A percentile compares a stretch with the other conserved stretches of the same genome.
phyloP scores from a whole-genome alignment of 2,113 vertebrate genomes.

The Eudyptes chrysolophus region DNA sequence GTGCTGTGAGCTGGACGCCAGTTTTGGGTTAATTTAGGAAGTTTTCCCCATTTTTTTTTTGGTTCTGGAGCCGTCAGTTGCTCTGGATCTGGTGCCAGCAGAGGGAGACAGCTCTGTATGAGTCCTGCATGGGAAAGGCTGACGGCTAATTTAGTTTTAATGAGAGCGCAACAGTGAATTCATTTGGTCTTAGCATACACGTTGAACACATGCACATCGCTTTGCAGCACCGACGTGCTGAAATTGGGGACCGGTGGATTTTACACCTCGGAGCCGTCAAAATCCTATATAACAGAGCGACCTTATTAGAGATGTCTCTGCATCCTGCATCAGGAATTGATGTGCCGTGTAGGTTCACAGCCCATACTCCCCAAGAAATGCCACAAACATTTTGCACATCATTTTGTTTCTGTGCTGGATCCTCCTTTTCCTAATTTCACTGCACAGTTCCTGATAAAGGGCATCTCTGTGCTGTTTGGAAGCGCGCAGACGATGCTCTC shows the following conservation, averaged over 20 bases:
- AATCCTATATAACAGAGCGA: background rate
- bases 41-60: background rate
- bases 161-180: background rate
- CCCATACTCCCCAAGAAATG: accelerated
- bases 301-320: background rate
- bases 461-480: background rate
- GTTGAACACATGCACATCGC: accelerated
- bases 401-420: background rate
- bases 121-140: background rate
- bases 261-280: background rate
- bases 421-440: background rate
- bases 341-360: background rate
- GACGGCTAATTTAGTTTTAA: background rate
- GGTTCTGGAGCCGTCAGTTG: background rate
- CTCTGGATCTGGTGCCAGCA: background rate
- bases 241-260: background rate
- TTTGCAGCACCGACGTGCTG: accelerated
- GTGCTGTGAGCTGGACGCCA: accelerated
- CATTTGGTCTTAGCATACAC: accelerated
- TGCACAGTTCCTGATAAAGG: background rate
- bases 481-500: accelerated
- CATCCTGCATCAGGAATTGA: background rate
- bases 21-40: background rate
- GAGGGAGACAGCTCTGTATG: background rate
- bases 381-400: background rate